Conservation (phyloP, 2,113 vertebrate genomes). For the Dinomys branickii region DNA sequence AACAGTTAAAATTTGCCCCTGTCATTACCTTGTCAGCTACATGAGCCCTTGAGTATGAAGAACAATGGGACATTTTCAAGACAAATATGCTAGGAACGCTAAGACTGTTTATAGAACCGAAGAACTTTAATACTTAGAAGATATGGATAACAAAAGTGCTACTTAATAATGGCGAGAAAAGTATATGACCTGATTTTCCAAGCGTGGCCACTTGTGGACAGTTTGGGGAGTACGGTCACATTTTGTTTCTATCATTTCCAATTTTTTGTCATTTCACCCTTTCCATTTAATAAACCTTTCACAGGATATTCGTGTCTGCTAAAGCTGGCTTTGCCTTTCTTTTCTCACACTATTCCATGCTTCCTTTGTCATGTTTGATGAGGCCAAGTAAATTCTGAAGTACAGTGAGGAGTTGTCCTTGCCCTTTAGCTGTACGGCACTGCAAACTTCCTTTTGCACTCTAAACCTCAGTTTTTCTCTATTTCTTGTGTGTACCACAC, state of each 20-base stretch:
- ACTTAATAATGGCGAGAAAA: background rate
- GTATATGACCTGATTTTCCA: background rate
- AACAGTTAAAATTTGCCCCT: slow-evolving; percentile 78
- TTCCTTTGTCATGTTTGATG: background rate
- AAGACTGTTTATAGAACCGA: slow-evolving; percentile 67
- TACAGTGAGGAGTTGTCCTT: background rate
- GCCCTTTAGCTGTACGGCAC: background rate
- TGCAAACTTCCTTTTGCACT: background rate
- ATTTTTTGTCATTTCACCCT: background rate
- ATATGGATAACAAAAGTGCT: background rate
- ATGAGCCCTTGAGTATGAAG: slow-evolving; percentile 71
- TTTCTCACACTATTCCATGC: background rate
- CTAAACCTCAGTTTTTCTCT: background rate
- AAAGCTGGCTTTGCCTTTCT: background rate
- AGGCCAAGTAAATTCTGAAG: background rate
- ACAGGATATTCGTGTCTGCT: background rate
- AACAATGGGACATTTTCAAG: slow-evolving; percentile 74
- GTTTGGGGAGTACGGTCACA: background rate
- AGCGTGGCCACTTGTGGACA: background rate
- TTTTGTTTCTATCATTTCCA: background rate
- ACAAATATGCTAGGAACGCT: slow-evolving; percentile 66
- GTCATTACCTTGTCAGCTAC: slow-evolving; percentile 80
- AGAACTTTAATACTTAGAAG: slow-evolving; percentile 62
- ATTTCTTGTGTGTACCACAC: rapidly evolving
- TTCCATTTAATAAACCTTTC: background rate